phyloP scores from a whole-genome alignment of 1,140 invertebrate genomes.

The Drosophila athabasca region DNA sequence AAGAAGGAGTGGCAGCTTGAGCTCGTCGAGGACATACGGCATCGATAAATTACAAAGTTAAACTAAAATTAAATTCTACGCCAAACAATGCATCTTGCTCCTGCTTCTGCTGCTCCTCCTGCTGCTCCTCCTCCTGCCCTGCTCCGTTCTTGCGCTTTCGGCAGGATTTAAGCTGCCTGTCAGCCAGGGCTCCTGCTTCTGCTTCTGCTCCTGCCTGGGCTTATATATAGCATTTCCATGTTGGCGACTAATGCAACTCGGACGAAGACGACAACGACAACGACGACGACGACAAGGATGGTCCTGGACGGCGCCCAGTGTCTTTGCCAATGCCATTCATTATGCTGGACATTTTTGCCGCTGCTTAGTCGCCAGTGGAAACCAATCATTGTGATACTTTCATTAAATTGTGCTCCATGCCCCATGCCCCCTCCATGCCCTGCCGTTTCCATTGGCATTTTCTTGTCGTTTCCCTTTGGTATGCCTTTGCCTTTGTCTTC shows the following conservation, averaged over 20 bases:
- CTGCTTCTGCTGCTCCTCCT: slow-evolving; percentile 27
- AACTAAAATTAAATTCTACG: slow-evolving; percentile 83
- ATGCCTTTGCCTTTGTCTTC: slow-evolving; percentile 11
- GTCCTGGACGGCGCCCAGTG: slow-evolving; percentile 65
- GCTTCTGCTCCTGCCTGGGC: slow-evolving; percentile 48
- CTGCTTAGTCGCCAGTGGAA: slow-evolving; percentile 75
- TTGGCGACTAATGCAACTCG: slow-evolving; percentile 78
- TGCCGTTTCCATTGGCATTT: neutral
- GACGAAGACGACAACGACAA: slow-evolving; percentile 27
- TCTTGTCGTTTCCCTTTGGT: neutral
- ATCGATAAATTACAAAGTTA: slow-evolving; percentile 83
- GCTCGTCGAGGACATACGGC: slow-evolving; percentile 75
- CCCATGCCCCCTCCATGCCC: neutral
- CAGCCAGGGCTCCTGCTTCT: slow-evolving; percentile 61
- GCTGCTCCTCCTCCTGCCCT: slow-evolving; percentile 20
- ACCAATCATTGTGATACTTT: slow-evolving; percentile 82
- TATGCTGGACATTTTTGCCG: slow-evolving; percentile 79
- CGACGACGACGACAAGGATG: slow-evolving; percentile 52
- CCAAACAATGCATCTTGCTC: slow-evolving; percentile 80
- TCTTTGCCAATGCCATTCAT: slow-evolving; percentile 78
- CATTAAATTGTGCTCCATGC: slow-evolving; percentile 59
- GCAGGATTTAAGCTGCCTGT: slow-evolving; percentile 82
- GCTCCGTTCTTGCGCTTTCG: slow-evolving; percentile 56
- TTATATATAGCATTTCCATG: slow-evolving; percentile 81
- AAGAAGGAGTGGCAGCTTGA: slow-evolving; percentile 30